Percentiles rank a stretch among this genome's conserved stretches.
phyloP scores from a whole-genome alignment of 2,113 vertebrate genomes.

The Halichoerus grypus region DNA sequence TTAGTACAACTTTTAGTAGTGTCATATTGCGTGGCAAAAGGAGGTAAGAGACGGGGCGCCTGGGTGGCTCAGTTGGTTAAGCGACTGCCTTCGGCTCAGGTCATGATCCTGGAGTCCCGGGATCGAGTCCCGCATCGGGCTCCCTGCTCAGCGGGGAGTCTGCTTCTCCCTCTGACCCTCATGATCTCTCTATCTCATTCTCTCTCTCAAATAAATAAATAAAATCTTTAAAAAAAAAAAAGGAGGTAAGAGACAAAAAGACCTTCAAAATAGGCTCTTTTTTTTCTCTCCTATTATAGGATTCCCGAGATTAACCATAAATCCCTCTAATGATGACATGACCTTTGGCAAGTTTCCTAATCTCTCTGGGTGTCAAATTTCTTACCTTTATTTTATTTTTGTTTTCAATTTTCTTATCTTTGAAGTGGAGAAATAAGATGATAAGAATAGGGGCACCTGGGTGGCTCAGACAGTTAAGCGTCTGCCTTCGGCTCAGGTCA shows the following conservation, averaged over 20 bases:
- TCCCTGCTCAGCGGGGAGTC: too few species aligned
- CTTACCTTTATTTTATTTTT: background rate
- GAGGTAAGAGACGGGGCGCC: background rate
- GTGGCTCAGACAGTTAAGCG: too few species aligned
- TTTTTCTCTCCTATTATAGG: background rate
- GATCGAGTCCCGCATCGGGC: too few species aligned
- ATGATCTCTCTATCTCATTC: too few species aligned
- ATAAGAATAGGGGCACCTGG: background rate
- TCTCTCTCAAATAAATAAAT: too few species aligned
- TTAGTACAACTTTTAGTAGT: background rate
- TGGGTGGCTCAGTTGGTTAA: too few species aligned
- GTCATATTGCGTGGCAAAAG: background rate
- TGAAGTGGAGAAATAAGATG: background rate
- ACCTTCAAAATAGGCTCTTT: background rate
- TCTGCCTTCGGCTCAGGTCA: too few species aligned
- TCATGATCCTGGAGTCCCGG: too few species aligned
- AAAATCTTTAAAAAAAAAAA: background rate
- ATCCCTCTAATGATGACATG: background rate
- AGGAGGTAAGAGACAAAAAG: slow-evolving; percentile 23
- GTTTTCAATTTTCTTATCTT: background rate
- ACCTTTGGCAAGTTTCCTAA: background rate
- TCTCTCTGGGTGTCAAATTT: background rate
- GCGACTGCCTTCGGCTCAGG: too few species aligned
- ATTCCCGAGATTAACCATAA: background rate
- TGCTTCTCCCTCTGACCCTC: too few species aligned